These are phyloP conservation scores for Drosophila repleta DNA, from an alignment of 1,140 invertebrate species.

Conservation along the genomic window DNA sequence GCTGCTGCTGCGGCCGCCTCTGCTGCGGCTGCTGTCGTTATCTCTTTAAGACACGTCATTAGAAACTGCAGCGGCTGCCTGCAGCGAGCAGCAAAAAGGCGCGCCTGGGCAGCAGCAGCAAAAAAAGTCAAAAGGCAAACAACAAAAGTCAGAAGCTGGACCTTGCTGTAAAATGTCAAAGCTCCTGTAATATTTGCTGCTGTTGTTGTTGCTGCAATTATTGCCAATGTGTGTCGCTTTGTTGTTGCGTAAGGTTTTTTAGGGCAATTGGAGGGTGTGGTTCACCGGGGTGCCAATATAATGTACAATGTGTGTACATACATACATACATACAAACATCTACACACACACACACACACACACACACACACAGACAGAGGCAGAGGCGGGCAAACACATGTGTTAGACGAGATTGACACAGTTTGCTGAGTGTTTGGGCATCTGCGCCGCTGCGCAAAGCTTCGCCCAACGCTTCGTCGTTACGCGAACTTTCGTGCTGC, in stretches of 20 bases:
- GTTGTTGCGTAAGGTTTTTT: conserved; percentile 80
- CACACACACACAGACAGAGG: conserved; percentile 10
- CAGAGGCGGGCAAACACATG: conserved; percentile 11
- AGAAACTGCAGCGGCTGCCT: conserved; percentile 41
- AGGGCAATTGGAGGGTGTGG: conserved; percentile 79
- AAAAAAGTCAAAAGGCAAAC: conserved; percentile 1
- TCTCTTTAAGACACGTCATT: conserved; percentile 53
- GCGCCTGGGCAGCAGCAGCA: conserved; percentile 16
- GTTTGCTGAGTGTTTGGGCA: conserved; percentile 48
- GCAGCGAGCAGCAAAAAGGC: conserved; percentile 42
- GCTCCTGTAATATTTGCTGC: conserved; percentile 14
- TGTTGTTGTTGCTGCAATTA: conserved; percentile 48
- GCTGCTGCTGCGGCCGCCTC: neutral
- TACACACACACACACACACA: conserved; percentile 3
- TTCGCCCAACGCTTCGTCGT: conserved; percentile 43
- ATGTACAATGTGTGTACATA: conserved; percentile 30
- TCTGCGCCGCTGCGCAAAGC: conserved; percentile 60
- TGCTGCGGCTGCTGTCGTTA: conserved; percentile 24
- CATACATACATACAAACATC: conserved; percentile 14
- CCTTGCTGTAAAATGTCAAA: conserved; percentile 46
- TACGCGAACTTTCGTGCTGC: conserved; percentile 31
- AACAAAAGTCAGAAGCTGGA: conserved; percentile 30
- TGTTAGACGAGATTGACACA: conserved; percentile 59
- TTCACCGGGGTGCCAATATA: conserved; percentile 59
- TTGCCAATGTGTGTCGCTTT: conserved; percentile 58